Evolutionary conservation across 2,797 vertebrate species (phyloP).

Genomic region (Sebastes paucispinis): DNA sequence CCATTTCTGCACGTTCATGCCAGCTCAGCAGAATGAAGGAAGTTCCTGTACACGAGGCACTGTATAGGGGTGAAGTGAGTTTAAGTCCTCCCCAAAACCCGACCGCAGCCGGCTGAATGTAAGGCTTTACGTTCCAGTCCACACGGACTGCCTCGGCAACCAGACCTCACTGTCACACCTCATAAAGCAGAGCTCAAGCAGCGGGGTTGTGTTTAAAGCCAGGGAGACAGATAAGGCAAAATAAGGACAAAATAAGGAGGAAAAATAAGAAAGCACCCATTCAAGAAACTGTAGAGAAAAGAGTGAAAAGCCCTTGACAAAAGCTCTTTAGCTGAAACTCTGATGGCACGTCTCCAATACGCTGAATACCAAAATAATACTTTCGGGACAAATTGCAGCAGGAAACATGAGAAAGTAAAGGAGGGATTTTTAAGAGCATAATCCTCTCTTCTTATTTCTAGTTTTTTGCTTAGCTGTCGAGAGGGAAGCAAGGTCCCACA

Average conservation of each 20-base stretch:
- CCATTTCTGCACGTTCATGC: slow-evolving; percentile 78
- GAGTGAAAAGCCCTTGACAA: slow-evolving; percentile 54
- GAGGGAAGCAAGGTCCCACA: slow-evolving; percentile 64
- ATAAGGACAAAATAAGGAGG: slow-evolving; percentile 68
- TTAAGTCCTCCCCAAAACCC: slow-evolving; percentile 61
- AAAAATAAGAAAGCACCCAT: slow-evolving; percentile 59
- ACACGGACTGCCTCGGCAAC: slow-evolving; percentile 53
- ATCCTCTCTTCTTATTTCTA: slow-evolving; percentile 66
- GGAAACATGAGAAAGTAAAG: slow-evolving; percentile 56
- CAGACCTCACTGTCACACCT: slow-evolving; percentile 76
- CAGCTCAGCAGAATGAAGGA: slow-evolving; percentile 86
- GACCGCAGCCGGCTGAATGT: slow-evolving; percentile 64
- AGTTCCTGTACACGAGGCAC: slow-evolving; percentile 73
- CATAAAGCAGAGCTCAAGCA: slow-evolving; percentile 71
- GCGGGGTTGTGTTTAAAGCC: slow-evolving; percentile 59
- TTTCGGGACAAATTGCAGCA: slow-evolving; percentile 49
- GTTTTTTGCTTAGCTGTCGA: slow-evolving; percentile 60
- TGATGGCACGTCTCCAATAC: slow-evolving; percentile 37
- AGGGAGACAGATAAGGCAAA: slow-evolving; percentile 62
- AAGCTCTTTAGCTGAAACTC: slow-evolving; percentile 55
- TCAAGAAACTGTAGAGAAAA: slow-evolving; percentile 44
- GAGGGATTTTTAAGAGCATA: slow-evolving; percentile 53
- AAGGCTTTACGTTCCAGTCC: slow-evolving; percentile 72
- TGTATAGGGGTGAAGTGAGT: slow-evolving; percentile 69
- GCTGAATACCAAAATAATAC: slow-evolving; percentile 59